Evolutionary conservation across 2,888 invertebrate species (phyloP).

Genomic region (Phyto melanocephala): DNA sequence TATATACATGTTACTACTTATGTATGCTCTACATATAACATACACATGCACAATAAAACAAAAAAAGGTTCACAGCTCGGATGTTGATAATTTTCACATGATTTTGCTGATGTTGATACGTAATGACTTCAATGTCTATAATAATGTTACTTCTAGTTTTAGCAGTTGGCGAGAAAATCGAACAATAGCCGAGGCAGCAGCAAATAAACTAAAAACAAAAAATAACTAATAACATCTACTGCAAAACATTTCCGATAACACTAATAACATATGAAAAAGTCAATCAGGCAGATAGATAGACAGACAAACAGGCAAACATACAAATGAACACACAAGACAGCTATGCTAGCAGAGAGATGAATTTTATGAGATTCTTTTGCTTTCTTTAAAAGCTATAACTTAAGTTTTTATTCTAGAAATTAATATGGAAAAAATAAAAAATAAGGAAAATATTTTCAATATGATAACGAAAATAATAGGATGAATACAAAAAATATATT

Average conservation of each 20-base stretch:
- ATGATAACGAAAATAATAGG: background rate
- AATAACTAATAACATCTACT: background rate
- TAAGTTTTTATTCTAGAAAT: conserved; percentile 8
- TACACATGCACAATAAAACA: background rate
- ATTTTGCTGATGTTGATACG: conserved; percentile 37
- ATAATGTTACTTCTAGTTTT: conserved; percentile 21
- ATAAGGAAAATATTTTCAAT: background rate
- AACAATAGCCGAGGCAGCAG: background rate
- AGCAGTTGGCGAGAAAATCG: background rate
- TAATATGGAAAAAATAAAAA: background rate
- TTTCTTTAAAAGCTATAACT: background rate
- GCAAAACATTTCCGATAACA: conserved; percentile 42
- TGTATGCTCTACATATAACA: background rate
- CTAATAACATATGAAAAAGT: conserved; percentile 15
- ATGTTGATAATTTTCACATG: conserved; percentile 42
- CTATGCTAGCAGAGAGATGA: background rate
- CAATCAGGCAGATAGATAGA: background rate
- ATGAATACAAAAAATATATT: background rate
- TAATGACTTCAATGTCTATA: conserved; percentile 45
- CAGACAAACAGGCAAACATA: background rate
- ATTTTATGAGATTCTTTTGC: background rate
- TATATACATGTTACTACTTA: background rate
- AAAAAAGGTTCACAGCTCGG: background rate
- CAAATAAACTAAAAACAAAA: background rate
- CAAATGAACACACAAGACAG: background rate